phyloP scores from a whole-genome alignment of 2,113 vertebrate genomes.

The Neofelis nebulosa region DNA sequence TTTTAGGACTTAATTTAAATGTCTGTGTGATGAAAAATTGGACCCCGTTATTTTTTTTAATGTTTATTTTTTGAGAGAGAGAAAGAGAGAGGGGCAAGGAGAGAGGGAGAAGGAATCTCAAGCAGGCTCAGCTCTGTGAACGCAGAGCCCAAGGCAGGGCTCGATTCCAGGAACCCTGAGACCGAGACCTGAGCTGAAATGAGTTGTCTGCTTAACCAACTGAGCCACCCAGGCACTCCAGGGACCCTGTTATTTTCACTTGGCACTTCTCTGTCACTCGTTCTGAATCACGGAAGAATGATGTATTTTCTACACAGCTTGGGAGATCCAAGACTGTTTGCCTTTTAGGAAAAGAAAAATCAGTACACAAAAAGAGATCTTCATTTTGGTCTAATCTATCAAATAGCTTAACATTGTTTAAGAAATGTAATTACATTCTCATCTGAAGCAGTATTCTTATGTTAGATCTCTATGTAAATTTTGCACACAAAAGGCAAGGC shows the following conservation, averaged over 20 bases:
- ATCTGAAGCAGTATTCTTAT: constrained; percentile 34
- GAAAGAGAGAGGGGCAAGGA: too few species aligned
- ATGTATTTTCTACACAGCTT: constrained; percentile 44
- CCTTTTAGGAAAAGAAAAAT: constrained; percentile 32
- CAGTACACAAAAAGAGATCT: constrained; percentile 14
- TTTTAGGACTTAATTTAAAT: constrained; percentile 27
- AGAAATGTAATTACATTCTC: constrained; percentile 34
- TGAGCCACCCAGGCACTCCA: too few species aligned
- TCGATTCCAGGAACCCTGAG: too few species aligned
- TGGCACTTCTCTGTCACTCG: neutral
- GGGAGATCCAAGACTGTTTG: constrained; percentile 19
- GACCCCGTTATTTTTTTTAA: neutral
- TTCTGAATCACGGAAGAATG: neutral
- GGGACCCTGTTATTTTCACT: neutral
- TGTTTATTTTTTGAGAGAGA: too few species aligned
- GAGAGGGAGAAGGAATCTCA: too few species aligned
- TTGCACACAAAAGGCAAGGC: constrained; percentile 57
- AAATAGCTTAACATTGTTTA: constrained; percentile 46
- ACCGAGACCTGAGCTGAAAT: too few species aligned
- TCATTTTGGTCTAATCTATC: constrained; percentile 51
- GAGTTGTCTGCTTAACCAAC: too few species aligned
- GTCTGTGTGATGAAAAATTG: neutral
- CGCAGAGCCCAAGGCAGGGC: too few species aligned
- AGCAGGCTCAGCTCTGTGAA: too few species aligned
- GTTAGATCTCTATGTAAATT: constrained; percentile 57